A percentile compares a stretch with the other conserved stretches of the same genome.
These are phyloP conservation scores for Caracal caracal DNA, from an alignment of 2,113 vertebrate species.

Conservation along the genomic window DNA sequence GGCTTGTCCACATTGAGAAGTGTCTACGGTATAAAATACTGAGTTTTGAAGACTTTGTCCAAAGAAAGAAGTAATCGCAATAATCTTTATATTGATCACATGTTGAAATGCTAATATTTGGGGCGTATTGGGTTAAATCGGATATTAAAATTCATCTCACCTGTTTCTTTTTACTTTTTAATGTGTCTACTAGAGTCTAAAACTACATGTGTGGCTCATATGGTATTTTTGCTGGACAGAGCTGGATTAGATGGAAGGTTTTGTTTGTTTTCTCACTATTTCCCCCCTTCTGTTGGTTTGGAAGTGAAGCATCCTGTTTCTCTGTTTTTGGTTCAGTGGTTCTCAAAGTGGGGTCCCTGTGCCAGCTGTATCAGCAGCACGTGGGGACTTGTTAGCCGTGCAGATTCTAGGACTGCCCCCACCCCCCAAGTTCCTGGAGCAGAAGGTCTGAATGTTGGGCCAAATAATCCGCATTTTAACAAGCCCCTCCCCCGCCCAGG, in stretches of 20 bases:
- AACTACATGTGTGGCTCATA: fast-evolving
- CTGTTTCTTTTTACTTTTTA: not conserved
- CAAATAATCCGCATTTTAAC: not conserved
- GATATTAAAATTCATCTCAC: not conserved
- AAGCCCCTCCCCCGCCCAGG: not conserved
- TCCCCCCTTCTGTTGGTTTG: not conserved
- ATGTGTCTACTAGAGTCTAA: not conserved
- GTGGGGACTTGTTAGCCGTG: not conserved
- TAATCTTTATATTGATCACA: not conserved
- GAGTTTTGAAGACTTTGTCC: not conserved
- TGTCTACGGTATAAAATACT: fast-evolving
- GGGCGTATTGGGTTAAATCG: not conserved
- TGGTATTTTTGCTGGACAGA: not conserved
- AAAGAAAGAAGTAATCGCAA: not conserved
- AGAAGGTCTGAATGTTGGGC: not conserved
- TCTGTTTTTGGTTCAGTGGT: not conserved
- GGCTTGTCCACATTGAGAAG: not conserved
- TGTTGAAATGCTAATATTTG: not conserved
- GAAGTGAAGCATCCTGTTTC: not conserved
- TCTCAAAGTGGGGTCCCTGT: not conserved
- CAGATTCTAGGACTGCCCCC: not conserved
- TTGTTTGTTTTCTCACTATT: not conserved
- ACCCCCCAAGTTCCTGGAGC: not conserved
- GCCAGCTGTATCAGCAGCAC: not conserved
- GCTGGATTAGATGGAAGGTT: not conserved